Base-by-base conservation (phyloP, 2,888 invertebrate genomes). In the Catocala fraxini region DNA sequence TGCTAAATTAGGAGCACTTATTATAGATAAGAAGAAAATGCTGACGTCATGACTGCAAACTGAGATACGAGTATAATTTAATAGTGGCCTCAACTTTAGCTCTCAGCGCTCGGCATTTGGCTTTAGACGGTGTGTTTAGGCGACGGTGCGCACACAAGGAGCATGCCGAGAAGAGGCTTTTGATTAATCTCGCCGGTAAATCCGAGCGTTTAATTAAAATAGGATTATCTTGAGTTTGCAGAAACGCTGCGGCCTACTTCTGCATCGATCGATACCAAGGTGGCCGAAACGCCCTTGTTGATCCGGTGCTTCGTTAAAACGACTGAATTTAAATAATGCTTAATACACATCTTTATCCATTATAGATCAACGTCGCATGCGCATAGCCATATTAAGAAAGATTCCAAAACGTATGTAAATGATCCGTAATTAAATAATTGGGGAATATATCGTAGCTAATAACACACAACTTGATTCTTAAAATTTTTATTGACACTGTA, bases 141-240 rank as follows among this genome's bases (percentile, higher is more conserved):
- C 51, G 41, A 43, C 51, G 58, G 45, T 42, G 46, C 56, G 64
- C 65, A 52, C 63, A 49, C 65, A 65, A 59, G 48, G 59, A 56
- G 58, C 59, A 59, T 52, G 58, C 56, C 75, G 53, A 64, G 54
- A 52, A 80, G 81, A 81, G 81, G 75, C 79, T 84, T 84, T 85
- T 84, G 87, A 89, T 89, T 89, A 89, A 90, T 89, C 88, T 66
- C 74, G 77, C 73, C 80, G 82, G 83, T 81, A 80, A 84, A 87
- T 84, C 82, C 82, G 79, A 84, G 80, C 80, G 79, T 89, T 89
- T 90, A 91, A 91, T 91, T 91, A 91, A 90, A 90, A 87, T 85
- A 81, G 87, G 89, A 91, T 91, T 89, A 91, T 86, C 81, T 86
- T 73, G 80, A 82, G 86, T 84, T 79, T 82, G 83, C 85, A 83